These are phyloP conservation scores for Phaetusa simplex DNA, from an alignment of 2,113 vertebrate species.

Conservation along the genomic window DNA sequence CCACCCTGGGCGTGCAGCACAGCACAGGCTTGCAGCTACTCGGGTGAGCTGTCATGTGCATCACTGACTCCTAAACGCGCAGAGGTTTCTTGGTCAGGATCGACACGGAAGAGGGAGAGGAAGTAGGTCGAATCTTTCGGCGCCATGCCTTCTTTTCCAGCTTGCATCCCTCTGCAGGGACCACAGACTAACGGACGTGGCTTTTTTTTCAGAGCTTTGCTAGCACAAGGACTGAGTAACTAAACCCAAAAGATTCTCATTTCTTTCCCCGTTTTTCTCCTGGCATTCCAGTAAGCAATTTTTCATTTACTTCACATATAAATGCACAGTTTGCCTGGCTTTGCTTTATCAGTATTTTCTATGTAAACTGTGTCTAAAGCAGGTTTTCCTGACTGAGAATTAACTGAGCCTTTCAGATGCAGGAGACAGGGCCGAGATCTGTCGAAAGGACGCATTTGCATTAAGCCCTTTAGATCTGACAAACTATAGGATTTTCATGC, in stretches of 20 bases:
- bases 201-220: neutral
- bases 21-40: neutral
- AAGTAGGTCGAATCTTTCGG: neutral
- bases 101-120: neutral
- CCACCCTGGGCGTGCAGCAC: fast-evolving
- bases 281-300: neutral
- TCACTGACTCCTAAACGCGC: neutral
- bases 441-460: neutral
- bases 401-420: neutral
- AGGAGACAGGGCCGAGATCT: neutral
- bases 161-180: neutral
- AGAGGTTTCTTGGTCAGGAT: neutral
- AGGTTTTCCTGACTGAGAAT: neutral
- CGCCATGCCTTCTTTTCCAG: neutral
- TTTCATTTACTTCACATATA: neutral
- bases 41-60: neutral
- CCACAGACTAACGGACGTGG: neutral
- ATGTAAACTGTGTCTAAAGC: neutral
- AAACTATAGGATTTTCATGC: neutral
- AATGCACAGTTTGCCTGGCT: neutral
- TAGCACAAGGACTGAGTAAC: neutral
- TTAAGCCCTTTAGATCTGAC: neutral
- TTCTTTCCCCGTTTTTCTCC: neutral
- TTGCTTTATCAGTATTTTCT: neutral
- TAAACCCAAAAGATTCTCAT: neutral